Conservation (phyloP, 2,797 vertebrate species). For the Acrocephalus scirpaceus region DNA sequence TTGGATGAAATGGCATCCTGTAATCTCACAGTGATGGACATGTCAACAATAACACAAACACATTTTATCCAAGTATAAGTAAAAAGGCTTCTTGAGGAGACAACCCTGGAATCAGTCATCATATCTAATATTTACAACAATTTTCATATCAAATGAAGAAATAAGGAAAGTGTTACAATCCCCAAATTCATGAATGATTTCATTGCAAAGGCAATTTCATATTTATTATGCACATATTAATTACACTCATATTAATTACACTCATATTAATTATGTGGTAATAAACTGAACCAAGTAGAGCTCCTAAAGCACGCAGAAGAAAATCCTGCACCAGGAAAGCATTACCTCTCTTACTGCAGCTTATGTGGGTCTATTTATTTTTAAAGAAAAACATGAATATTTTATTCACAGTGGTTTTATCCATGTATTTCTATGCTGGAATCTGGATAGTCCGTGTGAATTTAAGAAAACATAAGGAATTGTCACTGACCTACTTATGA, state of each 20-base stretch:
- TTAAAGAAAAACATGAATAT: constrained; percentile 71
- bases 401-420: constrained; percentile 56
- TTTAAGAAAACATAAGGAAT: constrained; percentile 52
- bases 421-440: constrained; percentile 8
- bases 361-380: constrained; percentile 64
- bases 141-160: neutral
- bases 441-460: constrained; percentile 40
- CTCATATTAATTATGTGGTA: constrained; percentile 12
- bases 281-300: neutral
- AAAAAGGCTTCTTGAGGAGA: neutral
- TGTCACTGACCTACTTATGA: constrained; percentile 66
- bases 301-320: constrained; percentile 8
- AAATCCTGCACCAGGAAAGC: neutral
- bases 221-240: constrained; percentile 22
- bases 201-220: constrained; percentile 25
- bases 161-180: neutral
- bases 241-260: neutral
- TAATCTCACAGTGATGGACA: neutral
- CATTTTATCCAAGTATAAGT: neutral
- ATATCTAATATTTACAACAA: neutral
- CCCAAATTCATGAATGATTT: constrained; percentile 33
- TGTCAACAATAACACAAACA: neutral
- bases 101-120: neutral
- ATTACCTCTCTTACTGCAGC: neutral
- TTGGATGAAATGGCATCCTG: neutral